These are phyloP conservation scores for Eidolon helvum DNA, from an alignment of 2,113 vertebrate genomes.

Conservation along the genomic window DNA sequence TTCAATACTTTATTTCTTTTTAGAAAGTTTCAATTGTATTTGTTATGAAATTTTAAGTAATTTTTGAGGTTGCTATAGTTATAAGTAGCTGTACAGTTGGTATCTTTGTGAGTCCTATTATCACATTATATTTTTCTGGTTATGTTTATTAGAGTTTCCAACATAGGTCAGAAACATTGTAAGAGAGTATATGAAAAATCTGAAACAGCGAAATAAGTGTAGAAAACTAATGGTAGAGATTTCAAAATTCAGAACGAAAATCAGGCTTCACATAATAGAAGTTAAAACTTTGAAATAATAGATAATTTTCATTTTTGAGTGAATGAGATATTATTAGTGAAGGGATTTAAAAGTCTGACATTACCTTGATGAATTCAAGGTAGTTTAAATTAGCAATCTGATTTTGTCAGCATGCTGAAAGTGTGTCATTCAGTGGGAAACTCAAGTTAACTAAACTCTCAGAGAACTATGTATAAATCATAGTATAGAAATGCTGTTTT, in stretches of 20 bases:
- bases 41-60: neutral
- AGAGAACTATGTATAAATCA: neutral
- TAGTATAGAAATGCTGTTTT: neutral
- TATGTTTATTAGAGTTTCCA: neutral
- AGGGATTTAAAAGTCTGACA: neutral
- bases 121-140: neutral
- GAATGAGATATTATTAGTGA: neutral
- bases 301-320: neutral
- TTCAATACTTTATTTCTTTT: neutral
- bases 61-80: neutral
- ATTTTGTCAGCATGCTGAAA: slow-evolving; percentile 1
- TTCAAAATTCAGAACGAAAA: slow-evolving; percentile 8
- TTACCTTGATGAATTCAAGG: neutral
- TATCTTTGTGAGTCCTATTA: neutral
- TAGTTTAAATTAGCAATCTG: neutral
- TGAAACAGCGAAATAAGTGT: neutral
- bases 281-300: neutral
- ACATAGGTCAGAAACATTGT: neutral
- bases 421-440: neutral
- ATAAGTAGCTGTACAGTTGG: fast-evolving
- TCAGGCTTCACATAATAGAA: neutral
- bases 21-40: neutral
- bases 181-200: neutral
- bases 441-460: neutral
- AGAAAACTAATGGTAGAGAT: neutral